phyloP scores from a whole-genome alignment of 92 coral and sea anemone genomes.

The Phenganax marumi region DNA sequence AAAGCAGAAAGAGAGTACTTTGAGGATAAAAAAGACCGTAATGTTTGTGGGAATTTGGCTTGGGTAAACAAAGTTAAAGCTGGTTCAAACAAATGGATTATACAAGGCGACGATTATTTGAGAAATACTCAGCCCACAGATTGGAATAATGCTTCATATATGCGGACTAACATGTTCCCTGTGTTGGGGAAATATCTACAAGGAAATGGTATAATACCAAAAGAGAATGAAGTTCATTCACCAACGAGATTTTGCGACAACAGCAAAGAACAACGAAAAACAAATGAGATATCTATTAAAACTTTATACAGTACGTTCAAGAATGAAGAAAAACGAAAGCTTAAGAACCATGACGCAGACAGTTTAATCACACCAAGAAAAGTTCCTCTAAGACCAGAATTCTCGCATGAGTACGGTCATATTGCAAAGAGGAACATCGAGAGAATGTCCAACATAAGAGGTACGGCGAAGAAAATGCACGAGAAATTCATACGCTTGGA shows the following conservation, averaged over 20 bases:
- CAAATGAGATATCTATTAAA: not conserved
- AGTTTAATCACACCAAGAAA: not conserved
- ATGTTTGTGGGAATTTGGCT: not conserved
- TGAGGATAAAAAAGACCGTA: not conserved
- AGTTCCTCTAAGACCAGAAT: not conserved
- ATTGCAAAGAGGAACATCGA: not conserved
- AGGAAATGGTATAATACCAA: not conserved
- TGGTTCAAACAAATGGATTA: slow-evolving; percentile 29
- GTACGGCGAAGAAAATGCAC: slow-evolving; percentile 30
- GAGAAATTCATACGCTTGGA: not conserved
- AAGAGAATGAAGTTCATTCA: not conserved
- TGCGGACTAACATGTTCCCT: not conserved
- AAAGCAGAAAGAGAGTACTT: not conserved
- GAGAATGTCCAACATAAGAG: slow-evolving; percentile 20
- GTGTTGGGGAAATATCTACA: not conserved
- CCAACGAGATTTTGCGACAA: slow-evolving; percentile 6
- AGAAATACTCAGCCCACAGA: not conserved
- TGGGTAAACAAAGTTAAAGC: not conserved
- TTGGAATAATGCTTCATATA: not conserved
- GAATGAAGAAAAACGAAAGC: not conserved
- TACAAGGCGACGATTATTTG: not conserved
- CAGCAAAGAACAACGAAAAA: slow-evolving; percentile 1
- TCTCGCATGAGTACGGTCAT: not conserved
- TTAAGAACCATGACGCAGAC: not conserved
- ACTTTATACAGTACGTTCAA: slow-evolving; percentile 33